phyloP scores from a whole-genome alignment of 2,888 invertebrate genomes.

The Hemicrepidius hirtus region DNA sequence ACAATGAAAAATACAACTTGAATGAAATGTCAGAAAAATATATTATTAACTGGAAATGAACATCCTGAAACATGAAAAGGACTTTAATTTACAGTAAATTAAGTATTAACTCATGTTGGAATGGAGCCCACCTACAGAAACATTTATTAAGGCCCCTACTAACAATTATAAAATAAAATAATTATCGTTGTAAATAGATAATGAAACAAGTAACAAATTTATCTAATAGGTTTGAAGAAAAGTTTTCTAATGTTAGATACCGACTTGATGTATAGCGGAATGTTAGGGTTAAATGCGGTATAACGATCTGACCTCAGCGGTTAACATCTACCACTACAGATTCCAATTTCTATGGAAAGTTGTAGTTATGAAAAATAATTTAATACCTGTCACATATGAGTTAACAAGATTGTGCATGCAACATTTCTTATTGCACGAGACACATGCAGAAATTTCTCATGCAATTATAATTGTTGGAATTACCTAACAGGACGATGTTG shows the following conservation, averaged over 20 bases:
- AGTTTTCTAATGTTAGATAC: constrained; percentile 1
- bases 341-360: constrained; percentile 31
- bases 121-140: background rate
- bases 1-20: too few relatives aligned
- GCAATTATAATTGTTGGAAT: constrained; percentile 27
- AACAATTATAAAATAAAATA: constrained; percentile 9
- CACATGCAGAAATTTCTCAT: constrained; percentile 26
- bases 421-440: constrained; percentile 2
- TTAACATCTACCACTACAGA: constrained; percentile 6
- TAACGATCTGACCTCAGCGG: constrained; percentile 13
- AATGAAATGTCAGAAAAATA: too few relatives aligned
- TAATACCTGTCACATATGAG: constrained; percentile 23
- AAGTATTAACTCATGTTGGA: background rate
- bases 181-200: background rate
- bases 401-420: constrained; percentile 6
- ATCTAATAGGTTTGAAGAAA: background rate
- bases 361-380: constrained; percentile 22
- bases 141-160: constrained; percentile 10
- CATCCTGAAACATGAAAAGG: background rate
- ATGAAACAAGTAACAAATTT: background rate
- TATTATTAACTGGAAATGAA: background rate
- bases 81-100: constrained; percentile 2
- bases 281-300: constrained; percentile 14
- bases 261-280: constrained; percentile 14
- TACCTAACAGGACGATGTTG: constrained; percentile 37